These are phyloP conservation scores for Scolopax mira DNA, from an alignment of 2,113 vertebrate species.

Conservation along the genomic window DNA sequence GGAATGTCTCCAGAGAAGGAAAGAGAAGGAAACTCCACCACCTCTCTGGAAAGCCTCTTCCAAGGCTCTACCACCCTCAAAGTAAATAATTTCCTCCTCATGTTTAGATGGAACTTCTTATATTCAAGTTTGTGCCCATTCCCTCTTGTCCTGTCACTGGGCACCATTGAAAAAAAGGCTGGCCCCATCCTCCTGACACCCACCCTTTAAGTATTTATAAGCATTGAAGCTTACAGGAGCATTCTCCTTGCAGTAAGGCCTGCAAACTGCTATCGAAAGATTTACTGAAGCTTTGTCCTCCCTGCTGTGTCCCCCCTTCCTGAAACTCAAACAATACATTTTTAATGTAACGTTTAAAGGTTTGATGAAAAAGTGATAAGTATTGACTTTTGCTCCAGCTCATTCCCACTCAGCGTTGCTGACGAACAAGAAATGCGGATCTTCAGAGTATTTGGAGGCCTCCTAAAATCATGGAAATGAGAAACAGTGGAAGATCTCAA, in stretches of 20 bases:
- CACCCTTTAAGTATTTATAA: no score
- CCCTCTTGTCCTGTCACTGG: no score
- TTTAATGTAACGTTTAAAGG: conserved; percentile 9
- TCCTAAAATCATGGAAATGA: neutral
- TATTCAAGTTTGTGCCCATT: no score
- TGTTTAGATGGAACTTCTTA: no score
- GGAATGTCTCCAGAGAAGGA: no score
- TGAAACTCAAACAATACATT: neutral
- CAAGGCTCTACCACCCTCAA: no score
- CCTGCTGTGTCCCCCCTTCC: neutral
- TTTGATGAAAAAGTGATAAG: conserved; percentile 52
- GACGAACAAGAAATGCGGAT: neutral
- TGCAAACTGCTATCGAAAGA: neutral
- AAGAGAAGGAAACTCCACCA: no score
- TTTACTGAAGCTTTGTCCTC: neutral
- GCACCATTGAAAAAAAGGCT: no score
- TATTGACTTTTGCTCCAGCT: conserved; percentile 30
- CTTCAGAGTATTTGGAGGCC: neutral
- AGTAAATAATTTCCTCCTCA: no score
- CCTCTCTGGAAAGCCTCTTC: no score
- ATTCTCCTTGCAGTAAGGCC: neutral
- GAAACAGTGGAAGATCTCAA: neutral
- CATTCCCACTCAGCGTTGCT: neutral
- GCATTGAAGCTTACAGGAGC: no score
- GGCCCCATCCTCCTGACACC: no score